Evolutionary conservation across 1,140 invertebrate genomes (phyloP).

Genomic region (Drosophila malerkotliana): DNA sequence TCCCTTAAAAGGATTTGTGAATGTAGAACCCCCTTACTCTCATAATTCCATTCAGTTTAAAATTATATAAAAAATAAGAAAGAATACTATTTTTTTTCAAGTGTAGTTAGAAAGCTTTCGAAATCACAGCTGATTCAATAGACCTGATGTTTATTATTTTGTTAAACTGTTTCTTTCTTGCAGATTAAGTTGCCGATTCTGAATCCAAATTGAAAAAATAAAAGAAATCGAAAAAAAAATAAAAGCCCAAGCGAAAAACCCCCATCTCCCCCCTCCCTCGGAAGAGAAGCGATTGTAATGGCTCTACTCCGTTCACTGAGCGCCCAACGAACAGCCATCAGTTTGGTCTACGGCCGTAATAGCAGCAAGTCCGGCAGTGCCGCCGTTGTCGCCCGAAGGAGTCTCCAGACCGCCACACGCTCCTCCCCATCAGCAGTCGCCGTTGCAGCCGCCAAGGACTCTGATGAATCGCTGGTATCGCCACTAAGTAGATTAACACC

Average conservation of each 20-base stretch:
- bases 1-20: too few species aligned
- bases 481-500: background rate
- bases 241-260: background rate
- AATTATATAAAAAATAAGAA: too few species aligned
- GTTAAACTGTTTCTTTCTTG: background rate
- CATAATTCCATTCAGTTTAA: too few species aligned
- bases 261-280: background rate
- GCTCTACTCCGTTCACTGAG: conserved; percentile 82
- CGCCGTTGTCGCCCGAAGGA: conserved; percentile 22
- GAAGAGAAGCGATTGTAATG: conserved; percentile 65
- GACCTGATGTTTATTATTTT: background rate
- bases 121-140: conserved; percentile 4
- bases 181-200: background rate
- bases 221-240: background rate
- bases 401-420: conserved; percentile 24
- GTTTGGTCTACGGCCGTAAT: conserved; percentile 69
- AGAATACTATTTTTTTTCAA: background rate
- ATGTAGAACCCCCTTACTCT: too few species aligned
- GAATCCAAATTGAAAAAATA: background rate
- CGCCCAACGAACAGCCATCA: conserved; percentile 73
- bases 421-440: background rate
- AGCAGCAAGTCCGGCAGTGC: conserved; percentile 33
- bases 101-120: background rate
- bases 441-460: background rate
- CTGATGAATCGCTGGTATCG: background rate